These are phyloP conservation scores for Xestobium rufovillosum DNA, from an alignment of 2,888 invertebrate species.

Conservation along the genomic window DNA sequence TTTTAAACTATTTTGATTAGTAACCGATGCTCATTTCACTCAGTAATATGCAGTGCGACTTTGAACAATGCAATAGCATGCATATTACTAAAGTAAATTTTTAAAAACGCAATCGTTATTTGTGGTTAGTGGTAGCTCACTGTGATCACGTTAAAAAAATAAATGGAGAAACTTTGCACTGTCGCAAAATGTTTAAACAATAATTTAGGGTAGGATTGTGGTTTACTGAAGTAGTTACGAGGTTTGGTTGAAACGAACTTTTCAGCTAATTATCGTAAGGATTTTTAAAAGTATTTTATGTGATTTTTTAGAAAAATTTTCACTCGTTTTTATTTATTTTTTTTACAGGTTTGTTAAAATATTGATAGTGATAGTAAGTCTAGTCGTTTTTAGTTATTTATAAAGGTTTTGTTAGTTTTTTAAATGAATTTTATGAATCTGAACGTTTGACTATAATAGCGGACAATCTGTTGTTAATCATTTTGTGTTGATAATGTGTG, in stretches of 20 bases:
- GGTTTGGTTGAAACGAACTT: too few species aligned
- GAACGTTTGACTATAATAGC: conserved; percentile 43
- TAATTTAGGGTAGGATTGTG: conserved; percentile 23
- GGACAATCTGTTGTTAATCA: conserved; percentile 43
- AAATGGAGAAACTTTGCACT: conserved; percentile 32
- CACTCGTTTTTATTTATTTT: conserved; percentile 13
- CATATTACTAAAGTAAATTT: too few species aligned
- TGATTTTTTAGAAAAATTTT: background rate
- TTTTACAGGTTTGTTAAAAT: conserved; percentile 28
- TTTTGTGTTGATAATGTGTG: conserved; percentile 36
- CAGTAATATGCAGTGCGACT: conserved; percentile 12
- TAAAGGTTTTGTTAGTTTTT: conserved; percentile 13
- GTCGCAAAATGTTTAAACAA: conserved; percentile 31
- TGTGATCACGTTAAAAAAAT: conserved; percentile 37
- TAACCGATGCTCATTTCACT: conserved; percentile 34
- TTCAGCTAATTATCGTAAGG: too few species aligned
- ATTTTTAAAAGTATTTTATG: background rate
- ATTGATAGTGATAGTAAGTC: conserved; percentile 25
- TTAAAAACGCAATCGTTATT: conserved; percentile 11
- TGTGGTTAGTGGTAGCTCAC: conserved; percentile 33
- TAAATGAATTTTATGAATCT: conserved; percentile 27
- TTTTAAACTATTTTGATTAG: conserved; percentile 15
- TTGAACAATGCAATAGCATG: conserved; percentile 26
- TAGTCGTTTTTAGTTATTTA: conserved; percentile 24
- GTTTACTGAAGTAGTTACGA: too few species aligned